Conservation (phyloP, 1,140 invertebrate genomes). For the Agrilus planipennis region DNA sequence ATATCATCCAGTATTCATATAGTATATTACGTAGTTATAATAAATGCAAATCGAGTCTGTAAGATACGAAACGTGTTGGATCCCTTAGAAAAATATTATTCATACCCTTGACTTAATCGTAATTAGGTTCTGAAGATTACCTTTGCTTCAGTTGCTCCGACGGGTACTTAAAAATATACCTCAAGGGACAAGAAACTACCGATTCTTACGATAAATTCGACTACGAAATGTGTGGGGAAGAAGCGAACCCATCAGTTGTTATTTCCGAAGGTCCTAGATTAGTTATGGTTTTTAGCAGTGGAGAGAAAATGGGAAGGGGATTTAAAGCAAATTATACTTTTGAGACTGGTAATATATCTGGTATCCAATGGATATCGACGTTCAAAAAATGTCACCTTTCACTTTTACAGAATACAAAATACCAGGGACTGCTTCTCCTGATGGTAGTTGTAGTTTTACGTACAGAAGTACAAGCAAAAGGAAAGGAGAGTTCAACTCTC, state of each 20-base stretch:
- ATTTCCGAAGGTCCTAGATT: slow-evolving; percentile 85
- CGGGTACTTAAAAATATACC: slow-evolving; percentile 82
- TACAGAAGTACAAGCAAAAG: slow-evolving; percentile 78
- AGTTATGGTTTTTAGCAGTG: slow-evolving; percentile 86
- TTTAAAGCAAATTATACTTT: slow-evolving; percentile 88
- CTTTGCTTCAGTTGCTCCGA: slow-evolving; percentile 60
- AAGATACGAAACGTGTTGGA: no score
- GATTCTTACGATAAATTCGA: slow-evolving; percentile 89
- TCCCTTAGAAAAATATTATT: no score
- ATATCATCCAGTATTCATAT: no score
- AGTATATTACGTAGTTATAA: no score
- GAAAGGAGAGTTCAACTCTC: slow-evolving; percentile 87
- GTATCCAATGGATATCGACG: no score
- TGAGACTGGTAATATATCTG: slow-evolving; percentile 57
- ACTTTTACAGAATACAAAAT: slow-evolving; percentile 82
- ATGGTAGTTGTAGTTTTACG: slow-evolving; percentile 80
- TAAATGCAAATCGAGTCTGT: no score
- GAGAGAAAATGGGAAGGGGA: slow-evolving; percentile 73
- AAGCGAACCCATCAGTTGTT: slow-evolving; percentile 52
- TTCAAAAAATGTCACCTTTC: slow-evolving; percentile 8
- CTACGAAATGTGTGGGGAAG: slow-evolving; percentile 79
- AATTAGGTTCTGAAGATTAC: no score
- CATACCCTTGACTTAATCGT: no score
- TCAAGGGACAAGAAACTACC: slow-evolving; percentile 85
- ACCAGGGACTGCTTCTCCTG: slow-evolving; percentile 84